Evolutionary conservation across 2,888 invertebrate genomes (phyloP).

Genomic region (Polymixis flavicincta): DNA sequence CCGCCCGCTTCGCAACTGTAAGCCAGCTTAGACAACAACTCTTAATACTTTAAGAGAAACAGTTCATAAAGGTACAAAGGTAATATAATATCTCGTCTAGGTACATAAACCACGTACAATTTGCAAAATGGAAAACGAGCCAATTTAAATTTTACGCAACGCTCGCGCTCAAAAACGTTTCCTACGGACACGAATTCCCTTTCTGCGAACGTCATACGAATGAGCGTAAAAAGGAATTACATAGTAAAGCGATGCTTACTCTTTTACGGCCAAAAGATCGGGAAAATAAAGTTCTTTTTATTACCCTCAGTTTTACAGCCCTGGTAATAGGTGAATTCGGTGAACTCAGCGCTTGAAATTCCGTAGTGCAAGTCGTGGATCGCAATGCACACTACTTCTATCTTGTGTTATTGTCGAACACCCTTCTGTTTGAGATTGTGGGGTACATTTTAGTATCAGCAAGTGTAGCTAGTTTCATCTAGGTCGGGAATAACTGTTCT

Average conservation of each 20-base stretch:
- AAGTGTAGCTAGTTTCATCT: slow-evolving; percentile 42
- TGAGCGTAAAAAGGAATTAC: slow-evolving; percentile 81
- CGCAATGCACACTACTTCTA: slow-evolving; percentile 43
- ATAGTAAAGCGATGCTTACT: slow-evolving; percentile 84
- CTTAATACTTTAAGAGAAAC: slow-evolving; percentile 45
- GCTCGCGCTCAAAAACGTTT: slow-evolving; percentile 64
- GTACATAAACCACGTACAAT: slow-evolving; percentile 60
- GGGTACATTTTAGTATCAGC: slow-evolving; percentile 42
- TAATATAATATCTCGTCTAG: slow-evolving; percentile 56
- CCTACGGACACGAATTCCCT: slow-evolving; percentile 71
- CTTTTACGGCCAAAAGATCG: slow-evolving; percentile 83
- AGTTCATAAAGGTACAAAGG: slow-evolving; percentile 36
- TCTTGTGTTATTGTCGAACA: slow-evolving; percentile 45
- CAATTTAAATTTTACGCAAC: slow-evolving; percentile 78
- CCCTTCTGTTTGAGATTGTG: slow-evolving; percentile 36
- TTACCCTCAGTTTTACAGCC: slow-evolving; percentile 82
- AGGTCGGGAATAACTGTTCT: slow-evolving; percentile 52
- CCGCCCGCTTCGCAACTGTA: slow-evolving; percentile 31
- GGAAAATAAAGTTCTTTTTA: slow-evolving; percentile 86
- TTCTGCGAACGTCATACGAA: slow-evolving; percentile 76
- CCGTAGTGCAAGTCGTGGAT: slow-evolving; percentile 46
- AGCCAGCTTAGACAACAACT: slow-evolving; percentile 44
- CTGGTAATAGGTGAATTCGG: slow-evolving; percentile 80
- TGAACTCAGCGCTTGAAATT: slow-evolving; percentile 73
- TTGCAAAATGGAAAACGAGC: slow-evolving; percentile 70